These are phyloP conservation scores for Lissocephala sabroskyi DNA, from an alignment of 2,888 invertebrate genomes.

Conservation along the genomic window DNA sequence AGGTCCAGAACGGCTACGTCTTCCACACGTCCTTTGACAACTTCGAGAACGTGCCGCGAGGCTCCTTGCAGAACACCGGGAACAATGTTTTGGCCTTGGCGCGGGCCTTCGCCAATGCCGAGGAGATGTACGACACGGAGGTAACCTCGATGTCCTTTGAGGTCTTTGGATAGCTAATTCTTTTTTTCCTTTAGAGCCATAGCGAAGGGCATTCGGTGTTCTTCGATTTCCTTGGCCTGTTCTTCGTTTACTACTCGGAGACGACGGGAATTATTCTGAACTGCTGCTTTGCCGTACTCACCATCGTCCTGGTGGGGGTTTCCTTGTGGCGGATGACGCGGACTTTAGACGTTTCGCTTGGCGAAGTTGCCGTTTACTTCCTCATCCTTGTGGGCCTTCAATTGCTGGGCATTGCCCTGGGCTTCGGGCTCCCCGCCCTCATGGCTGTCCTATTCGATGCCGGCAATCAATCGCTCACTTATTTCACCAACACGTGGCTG, in stretches of 20 bases:
- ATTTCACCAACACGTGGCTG: constrained; percentile 75
- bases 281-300: constrained; percentile 62
- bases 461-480: constrained; percentile 74
- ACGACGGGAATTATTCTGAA: constrained; percentile 69
- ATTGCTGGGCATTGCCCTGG: constrained; percentile 57
- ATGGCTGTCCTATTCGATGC: constrained; percentile 70
- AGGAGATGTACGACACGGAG: constrained; percentile 60
- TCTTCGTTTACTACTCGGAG: constrained; percentile 78
- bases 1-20: constrained; percentile 81
- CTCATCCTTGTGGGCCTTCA: constrained; percentile 42
- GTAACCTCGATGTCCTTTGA: constrained; percentile 23
- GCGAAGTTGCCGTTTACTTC: constrained; percentile 47
- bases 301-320: constrained; percentile 60
- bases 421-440: constrained; percentile 59
- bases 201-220: constrained; percentile 76
- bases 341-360: constrained; percentile 34
- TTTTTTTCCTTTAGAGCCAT: constrained; percentile 63
- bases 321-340: constrained; percentile 59
- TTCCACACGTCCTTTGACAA: constrained; percentile 85
- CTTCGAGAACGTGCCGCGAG: constrained; percentile 76
- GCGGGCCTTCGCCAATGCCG: constrained; percentile 72
- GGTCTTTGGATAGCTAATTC: no score
- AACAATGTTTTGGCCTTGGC: constrained; percentile 79
- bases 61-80: constrained; percentile 82
- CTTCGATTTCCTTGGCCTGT: constrained; percentile 81